Percentiles rank a stretch among this genome's conserved stretches.
These are phyloP conservation scores for Digitonthophagus gazella DNA, from an alignment of 2,888 invertebrate genomes.

Conservation along the genomic window DNA sequence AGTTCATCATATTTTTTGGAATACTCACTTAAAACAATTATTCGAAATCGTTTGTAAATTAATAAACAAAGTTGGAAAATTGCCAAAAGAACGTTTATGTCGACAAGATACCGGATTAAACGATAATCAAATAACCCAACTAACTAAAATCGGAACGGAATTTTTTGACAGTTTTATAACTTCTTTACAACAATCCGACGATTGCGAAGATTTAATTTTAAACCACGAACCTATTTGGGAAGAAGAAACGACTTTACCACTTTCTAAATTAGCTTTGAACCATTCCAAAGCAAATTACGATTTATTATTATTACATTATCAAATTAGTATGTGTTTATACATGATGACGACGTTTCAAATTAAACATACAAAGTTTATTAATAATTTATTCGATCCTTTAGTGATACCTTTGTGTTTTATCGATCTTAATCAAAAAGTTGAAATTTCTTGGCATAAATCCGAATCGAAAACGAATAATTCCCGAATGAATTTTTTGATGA, in stretches of 20 bases:
- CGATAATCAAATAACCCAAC: slow-evolving; percentile 59
- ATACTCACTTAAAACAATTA: slow-evolving; percentile 78
- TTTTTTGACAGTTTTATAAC: slow-evolving; percentile 55
- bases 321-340: slow-evolving; percentile 72
- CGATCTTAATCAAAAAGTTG: slow-evolving; percentile 53
- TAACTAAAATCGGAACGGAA: slow-evolving; percentile 52
- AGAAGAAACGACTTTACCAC: slow-evolving; percentile 60
- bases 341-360: slow-evolving; percentile 78
- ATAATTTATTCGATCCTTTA: slow-evolving; percentile 74
- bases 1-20: slow-evolving; percentile 83
- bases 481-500: slow-evolving; percentile 71
- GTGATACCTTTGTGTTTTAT: slow-evolving; percentile 59
- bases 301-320: slow-evolving; percentile 75
- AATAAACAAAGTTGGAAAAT: slow-evolving; percentile 76
- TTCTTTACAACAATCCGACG: slow-evolving; percentile 45
- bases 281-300: slow-evolving; percentile 74
- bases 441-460: slow-evolving; percentile 61
- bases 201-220: slow-evolving; percentile 47
- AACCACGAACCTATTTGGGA: slow-evolving; percentile 68
- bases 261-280: slow-evolving; percentile 75
- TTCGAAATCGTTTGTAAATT: slow-evolving; percentile 75
- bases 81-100: slow-evolving; percentile 83
- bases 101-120: slow-evolving; percentile 73
- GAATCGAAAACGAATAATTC: slow-evolving; percentile 68
- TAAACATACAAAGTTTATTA: slow-evolving; percentile 69